These are phyloP conservation scores for Ceratosolen fusciceps DNA, from an alignment of 1,140 invertebrate species.

Conservation along the genomic window DNA sequence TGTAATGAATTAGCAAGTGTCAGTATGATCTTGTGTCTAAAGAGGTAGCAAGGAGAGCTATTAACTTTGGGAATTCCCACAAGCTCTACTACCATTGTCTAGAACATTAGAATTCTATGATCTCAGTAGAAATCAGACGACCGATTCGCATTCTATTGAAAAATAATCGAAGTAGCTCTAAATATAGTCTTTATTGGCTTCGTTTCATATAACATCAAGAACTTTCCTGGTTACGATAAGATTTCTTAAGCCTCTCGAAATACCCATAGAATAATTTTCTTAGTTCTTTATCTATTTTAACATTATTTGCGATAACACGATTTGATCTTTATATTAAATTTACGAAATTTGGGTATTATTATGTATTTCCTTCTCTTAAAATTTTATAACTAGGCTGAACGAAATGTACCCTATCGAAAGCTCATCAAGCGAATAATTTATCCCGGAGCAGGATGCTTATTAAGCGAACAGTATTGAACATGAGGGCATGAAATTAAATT, in stretches of 20 bases:
- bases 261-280: not conserved
- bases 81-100: not conserved
- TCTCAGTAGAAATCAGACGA: not conserved
- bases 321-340: not conserved
- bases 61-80: conserved; percentile 37
- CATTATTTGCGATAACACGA: not conserved
- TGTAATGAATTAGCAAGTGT: not conserved
- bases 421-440: conserved; percentile 6
- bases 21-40: not conserved
- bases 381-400: not conserved
- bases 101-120: not conserved
- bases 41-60: not conserved
- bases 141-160: not conserved
- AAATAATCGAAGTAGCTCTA: not conserved
- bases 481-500: conserved; percentile 5
- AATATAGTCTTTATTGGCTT: not conserved
- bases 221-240: too few relatives aligned
- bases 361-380: not conserved
- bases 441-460: not conserved
- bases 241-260: not conserved
- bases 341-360: too few relatives aligned
- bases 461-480: not conserved
- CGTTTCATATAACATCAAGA: not conserved
- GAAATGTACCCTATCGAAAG: not conserved
- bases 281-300: not conserved